Evolutionary conservation across 37 sponge, comb jelly and placozoan genomes (phyloP).

Genomic region (Aplysina aerophoba): DNA sequence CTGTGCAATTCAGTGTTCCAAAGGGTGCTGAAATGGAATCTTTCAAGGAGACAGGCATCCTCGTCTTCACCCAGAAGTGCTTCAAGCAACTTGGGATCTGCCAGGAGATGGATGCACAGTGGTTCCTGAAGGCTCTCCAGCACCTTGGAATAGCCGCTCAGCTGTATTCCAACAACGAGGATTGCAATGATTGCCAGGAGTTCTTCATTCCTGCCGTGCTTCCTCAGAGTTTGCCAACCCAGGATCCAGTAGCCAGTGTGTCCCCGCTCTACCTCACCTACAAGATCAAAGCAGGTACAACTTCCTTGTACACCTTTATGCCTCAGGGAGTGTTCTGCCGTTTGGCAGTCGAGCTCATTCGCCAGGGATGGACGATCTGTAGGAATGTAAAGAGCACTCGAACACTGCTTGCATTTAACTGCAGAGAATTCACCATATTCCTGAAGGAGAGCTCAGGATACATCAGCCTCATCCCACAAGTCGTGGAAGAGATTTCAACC

Average conservation of each 20-base stretch:
- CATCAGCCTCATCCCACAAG: too few relatives aligned
- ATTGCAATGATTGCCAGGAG: background rate
- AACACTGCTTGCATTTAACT: too few relatives aligned
- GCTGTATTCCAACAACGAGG: background rate
- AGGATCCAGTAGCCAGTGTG: too few relatives aligned
- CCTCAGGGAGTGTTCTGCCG: constrained; percentile 6
- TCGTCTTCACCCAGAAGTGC: too few relatives aligned
- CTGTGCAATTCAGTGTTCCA: background rate
- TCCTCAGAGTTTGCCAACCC: background rate
- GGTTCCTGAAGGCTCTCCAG: constrained; percentile 6
- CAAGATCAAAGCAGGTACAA: background rate
- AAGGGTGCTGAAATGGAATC: too few relatives aligned
- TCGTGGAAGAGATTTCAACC: too few relatives aligned
- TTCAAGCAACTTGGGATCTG: background rate
- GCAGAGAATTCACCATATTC: too few relatives aligned
- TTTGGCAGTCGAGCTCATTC: background rate
- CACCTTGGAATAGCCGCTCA: constrained; percentile 6
- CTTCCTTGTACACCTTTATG: background rate
- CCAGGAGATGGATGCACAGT: background rate
- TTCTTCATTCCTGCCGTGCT: constrained; percentile 10
- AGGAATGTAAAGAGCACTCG: too few relatives aligned
- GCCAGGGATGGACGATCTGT: background rate
- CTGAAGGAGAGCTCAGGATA: too few relatives aligned
- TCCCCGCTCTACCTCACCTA: background rate
- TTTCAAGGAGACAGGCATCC: too few relatives aligned